Percentiles rank a stretch among this genome's conserved stretches.
phyloP scores from a whole-genome alignment of 2,113 vertebrate genomes.

The Serilophus lunatus region DNA sequence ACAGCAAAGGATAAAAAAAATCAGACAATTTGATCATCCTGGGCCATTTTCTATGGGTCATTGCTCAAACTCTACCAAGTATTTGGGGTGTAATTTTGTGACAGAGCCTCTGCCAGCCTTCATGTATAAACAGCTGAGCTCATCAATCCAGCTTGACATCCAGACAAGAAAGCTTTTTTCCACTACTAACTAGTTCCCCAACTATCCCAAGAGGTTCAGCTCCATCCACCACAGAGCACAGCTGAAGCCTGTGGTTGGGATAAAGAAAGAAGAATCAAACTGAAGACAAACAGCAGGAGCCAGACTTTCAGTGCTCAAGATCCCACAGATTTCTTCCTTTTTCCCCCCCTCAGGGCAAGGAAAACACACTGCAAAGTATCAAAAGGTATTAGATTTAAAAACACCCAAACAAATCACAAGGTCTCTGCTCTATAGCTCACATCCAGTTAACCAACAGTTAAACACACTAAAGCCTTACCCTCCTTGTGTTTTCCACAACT shows the following conservation, averaged over 20 bases:
- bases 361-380: background rate
- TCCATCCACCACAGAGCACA: background rate
- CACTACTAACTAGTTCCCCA: background rate
- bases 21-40: background rate
- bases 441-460: background rate
- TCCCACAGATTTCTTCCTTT: background rate
- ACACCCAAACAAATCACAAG: fast-evolving
- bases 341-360: background rate
- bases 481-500: constrained; percentile 93
- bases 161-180: background rate
- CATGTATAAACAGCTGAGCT: background rate
- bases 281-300: background rate
- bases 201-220: background rate
- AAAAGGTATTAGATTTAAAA: background rate
- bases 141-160: background rate
- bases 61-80: background rate
- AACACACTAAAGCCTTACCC: constrained; percentile 77
- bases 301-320: background rate
- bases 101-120: constrained; percentile 6
- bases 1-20: background rate
- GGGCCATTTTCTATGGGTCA: background rate
- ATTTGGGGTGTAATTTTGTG: background rate
- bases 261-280: background rate
- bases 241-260: background rate
- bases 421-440: background rate